These are phyloP conservation scores for Sula dactylatra DNA, from an alignment of 2,113 vertebrate genomes.

Conservation along the genomic window DNA sequence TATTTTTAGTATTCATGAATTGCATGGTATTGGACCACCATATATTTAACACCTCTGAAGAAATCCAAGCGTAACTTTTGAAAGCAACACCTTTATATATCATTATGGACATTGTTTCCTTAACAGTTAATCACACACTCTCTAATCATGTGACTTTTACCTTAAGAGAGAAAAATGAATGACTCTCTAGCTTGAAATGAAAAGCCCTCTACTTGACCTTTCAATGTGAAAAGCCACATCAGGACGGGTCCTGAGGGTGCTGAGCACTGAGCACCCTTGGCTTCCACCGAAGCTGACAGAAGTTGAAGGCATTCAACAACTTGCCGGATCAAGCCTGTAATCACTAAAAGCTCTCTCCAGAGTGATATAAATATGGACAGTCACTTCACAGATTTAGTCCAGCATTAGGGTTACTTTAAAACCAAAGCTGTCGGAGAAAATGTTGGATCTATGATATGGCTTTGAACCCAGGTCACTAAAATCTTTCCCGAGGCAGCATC, in stretches of 20 bases:
- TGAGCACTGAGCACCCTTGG: background rate
- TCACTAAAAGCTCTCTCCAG: constrained; percentile 56
- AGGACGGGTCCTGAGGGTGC: background rate
- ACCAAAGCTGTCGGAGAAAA: constrained; percentile 57
- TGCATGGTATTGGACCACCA: constrained; percentile 64
- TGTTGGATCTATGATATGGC: constrained; percentile 60
- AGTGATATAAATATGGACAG: constrained; percentile 60
- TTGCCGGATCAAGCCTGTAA: constrained; percentile 26
- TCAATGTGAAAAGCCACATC: background rate
- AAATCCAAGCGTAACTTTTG: constrained; percentile 74
- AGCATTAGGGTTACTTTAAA: constrained; percentile 56
- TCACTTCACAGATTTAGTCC: constrained; percentile 62
- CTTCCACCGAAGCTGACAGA: background rate
- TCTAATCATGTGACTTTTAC: constrained; percentile 69
- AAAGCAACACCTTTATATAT: constrained; percentile 75
- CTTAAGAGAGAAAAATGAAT: constrained; percentile 72
- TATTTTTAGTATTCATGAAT: constrained; percentile 78
- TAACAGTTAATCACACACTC: constrained; percentile 74
- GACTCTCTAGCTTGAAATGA: constrained; percentile 55
- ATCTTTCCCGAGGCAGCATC: constrained; percentile 59
- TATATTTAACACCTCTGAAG: constrained; percentile 75
- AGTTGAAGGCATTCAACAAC: background rate
- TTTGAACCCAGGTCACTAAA: constrained; percentile 73
- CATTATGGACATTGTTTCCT: constrained; percentile 74
- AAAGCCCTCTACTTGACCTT: constrained; percentile 75